Evolutionary conservation across 2,113 vertebrate species (phyloP), one percentile per base, ranked within the genome.

Genomic region (Periophthalmus modestus): DNA sequence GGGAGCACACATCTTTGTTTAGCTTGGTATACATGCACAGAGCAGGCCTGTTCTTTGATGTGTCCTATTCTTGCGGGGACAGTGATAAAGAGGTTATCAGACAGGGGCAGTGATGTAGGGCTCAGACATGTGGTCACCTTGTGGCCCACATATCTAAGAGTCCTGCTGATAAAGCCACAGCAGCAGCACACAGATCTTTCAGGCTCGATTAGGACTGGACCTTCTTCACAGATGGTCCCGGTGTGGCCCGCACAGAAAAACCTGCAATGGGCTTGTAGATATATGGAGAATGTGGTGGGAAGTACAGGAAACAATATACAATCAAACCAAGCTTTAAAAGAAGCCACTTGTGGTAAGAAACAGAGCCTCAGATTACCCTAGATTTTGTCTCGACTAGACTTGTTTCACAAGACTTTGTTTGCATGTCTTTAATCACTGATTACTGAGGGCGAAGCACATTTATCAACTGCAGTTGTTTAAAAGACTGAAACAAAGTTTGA

Each of bases 81-180:
- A 52, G 61, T 82, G 89, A 89, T 90, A 89, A 89, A 78, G 72
- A 69, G 71, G 39, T 85, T 90, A 89, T 91, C 88, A 85, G 7
- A 72, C 68, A 84, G 75, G 71, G 58, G 66, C 82, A 90, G 85
- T 65, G 28, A 36, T 57, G 39, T 62, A 47, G 61, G 82, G 58
- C 71, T 84, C 68, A 68, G 82, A 82, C 84, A 75, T 52, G 62
- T 75, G 75, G 87, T 84, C 89, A 91, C 80, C 85, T 81, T 74
- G 66, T 71, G 67, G 70, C 74, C 74, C 55, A 72, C 54, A 80
- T 79, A 80, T 74, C 77, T 74, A 67, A 69, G 68, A 77, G 69
- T 76, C 68, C 58, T 47, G 43, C 80, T 88, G 91, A 92, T 91
- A 92, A 88, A 63, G 68, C 66, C 57, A 23, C 76, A 77, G 54